These are phyloP conservation scores for Plecturocebus donacophilus DNA, from an alignment of 2,113 vertebrate species.

Conservation along the genomic window DNA sequence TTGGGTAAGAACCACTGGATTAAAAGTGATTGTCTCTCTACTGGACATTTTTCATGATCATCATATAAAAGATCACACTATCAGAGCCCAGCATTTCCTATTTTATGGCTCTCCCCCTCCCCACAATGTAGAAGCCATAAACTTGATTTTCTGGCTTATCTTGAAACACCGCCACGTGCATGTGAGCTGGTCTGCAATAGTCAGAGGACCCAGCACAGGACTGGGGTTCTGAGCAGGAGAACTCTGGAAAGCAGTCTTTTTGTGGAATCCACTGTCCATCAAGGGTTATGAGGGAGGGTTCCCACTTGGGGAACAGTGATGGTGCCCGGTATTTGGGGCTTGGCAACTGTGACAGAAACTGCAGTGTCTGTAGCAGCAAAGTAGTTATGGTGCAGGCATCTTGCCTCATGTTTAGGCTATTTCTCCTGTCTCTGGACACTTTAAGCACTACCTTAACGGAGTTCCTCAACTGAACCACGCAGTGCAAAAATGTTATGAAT, in stretches of 20 bases:
- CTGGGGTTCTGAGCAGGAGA: background rate
- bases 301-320: accelerated
- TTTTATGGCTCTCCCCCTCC: no score
- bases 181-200: accelerated
- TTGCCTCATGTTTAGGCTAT: accelerated
- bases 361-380: accelerated
- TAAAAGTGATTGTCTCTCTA: background rate
- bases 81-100: no score
- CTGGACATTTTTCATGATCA: background rate
- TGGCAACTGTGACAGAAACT: background rate
- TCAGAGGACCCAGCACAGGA: no score
- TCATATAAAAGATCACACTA: no score
- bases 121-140: background rate
- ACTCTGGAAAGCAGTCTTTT: background rate
- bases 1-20: background rate
- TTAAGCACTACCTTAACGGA: background rate
- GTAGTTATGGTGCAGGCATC: accelerated
- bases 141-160: background rate
- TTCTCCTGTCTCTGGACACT: background rate
- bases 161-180: background rate
- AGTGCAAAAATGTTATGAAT: background rate
- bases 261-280: no score
- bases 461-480: background rate
- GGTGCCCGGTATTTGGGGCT: accelerated
- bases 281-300: accelerated